phyloP scores from a whole-genome alignment of 2,797 vertebrate species.

The Pogoniulus pusillus region DNA sequence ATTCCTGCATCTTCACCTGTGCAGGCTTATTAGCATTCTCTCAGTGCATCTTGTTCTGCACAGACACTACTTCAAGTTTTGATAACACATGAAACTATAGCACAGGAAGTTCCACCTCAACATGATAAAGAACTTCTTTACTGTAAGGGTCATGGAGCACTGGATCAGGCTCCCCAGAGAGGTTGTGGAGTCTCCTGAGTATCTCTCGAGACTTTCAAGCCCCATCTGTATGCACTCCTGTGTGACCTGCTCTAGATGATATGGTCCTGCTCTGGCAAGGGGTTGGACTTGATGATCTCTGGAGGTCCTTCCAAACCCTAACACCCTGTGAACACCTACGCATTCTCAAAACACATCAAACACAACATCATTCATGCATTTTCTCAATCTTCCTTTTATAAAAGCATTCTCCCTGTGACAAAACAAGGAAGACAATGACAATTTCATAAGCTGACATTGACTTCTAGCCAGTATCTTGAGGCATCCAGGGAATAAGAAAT shows the following conservation, averaged over 20 bases:
- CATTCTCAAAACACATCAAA: constrained; percentile 14
- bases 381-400: neutral
- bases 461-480: neutral
- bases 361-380: neutral
- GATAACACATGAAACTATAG: neutral
- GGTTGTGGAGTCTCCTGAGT: too few species aligned
- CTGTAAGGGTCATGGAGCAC: too few species aligned
- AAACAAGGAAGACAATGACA: neutral
- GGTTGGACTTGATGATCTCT: too few species aligned
- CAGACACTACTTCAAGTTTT: neutral
- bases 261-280: too few species aligned
- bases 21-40: neutral
- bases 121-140: too few species aligned
- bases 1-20: neutral
- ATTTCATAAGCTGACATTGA: neutral
- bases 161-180: too few species aligned
- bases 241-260: too few species aligned
- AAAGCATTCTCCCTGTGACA: neutral
- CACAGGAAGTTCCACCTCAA: too few species aligned
- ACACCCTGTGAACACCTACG: neutral
- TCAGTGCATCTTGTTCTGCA: neutral
- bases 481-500: neutral
- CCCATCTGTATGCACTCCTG: too few species aligned
- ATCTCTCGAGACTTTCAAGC: too few species aligned
- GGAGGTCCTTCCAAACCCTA: too few species aligned